Percentiles rank a stretch among this genome's conserved stretches.
These are phyloP conservation scores for Chrysomela aeneicollis DNA, from an alignment of 2,888 invertebrate species.

Conservation along the genomic window DNA sequence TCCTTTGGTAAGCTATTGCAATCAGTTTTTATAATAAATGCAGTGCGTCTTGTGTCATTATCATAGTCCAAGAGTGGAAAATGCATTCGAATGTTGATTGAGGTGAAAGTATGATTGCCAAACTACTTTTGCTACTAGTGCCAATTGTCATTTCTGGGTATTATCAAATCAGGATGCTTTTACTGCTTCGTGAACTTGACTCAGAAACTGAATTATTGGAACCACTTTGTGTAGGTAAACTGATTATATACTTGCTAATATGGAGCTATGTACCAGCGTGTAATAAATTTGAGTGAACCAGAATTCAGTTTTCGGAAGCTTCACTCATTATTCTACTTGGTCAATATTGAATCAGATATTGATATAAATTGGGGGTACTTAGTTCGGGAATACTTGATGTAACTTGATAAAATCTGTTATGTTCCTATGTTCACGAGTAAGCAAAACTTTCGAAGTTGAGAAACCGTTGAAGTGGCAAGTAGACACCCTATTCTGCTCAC, in stretches of 20 bases:
- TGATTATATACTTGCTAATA: neutral
- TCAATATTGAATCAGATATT: constrained; percentile 3
- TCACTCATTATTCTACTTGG: constrained; percentile 4
- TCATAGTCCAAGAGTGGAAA: no score
- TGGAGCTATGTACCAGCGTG: neutral
- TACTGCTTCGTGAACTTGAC: no score
- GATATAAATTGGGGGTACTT: neutral
- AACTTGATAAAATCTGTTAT: neutral
- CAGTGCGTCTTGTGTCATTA: no score
- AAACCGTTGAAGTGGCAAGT: constrained; percentile 23
- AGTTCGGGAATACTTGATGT: neutral
- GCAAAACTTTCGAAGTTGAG: neutral
- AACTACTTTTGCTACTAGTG: no score
- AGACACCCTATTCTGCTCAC: constrained; percentile 14
- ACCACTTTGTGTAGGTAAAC: constrained; percentile 3
- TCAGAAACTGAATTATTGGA: neutral
- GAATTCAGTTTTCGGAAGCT: neutral
- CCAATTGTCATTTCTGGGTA: no score
- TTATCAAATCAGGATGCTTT: no score
- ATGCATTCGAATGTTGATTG: no score
- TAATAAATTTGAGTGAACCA: neutral
- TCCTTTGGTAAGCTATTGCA: no score
- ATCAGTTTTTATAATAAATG: no score
- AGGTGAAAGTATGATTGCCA: no score
- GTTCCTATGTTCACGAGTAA: neutral